Base-by-base conservation (phyloP, 2,113 vertebrate species). In the Pampusana beccarii region DNA sequence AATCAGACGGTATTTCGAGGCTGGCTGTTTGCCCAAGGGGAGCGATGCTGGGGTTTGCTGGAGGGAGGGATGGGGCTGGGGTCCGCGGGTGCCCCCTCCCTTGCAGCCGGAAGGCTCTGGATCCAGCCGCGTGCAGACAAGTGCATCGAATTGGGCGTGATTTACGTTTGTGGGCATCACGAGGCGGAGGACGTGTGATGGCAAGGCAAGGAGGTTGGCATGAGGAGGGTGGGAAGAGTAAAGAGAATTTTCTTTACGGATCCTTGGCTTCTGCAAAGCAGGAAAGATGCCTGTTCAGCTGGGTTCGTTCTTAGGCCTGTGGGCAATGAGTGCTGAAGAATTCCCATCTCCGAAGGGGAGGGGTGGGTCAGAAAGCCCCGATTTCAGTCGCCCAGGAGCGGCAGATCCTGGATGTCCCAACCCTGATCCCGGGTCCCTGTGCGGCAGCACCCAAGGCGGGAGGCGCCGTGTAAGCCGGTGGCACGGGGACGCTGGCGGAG, bases 301-400 rank as follows among this genome's bases (percentile, higher is more conserved):
- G 57, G 79, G 64, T 87, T 60, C 50, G 73, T 71, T 90, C 90
- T 90, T 78, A 70, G 75, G 82, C 82, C 78, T 18, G 48, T 0
- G 54, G 79, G 82, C 70, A 4, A 29, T 0, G 73, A 78, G 67
- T 48, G 46, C 91, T 74, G 94, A 61, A 61, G 79, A 20, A 53
- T 40, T 87, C 53, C 70, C 16, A 3, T 81, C 74, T 86, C 38
- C 64, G 1, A 79, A 66, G 46, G 40, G n/a, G n/a, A 13, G n/a
- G 48, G 56, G 5, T 66, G 61, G 83, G 84, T 99, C 98, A 99
- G 98, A 99, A 99, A 91, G 98, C 99, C 82, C 99, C 99, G 0
- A 99, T 98, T 96, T 99, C 99, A 56, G 99, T 99, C 40, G 98
- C 98, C 99, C 99, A 99, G 81, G 97, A 98, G 66, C 97, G 98